A percentile compares a stretch with the other conserved stretches of the same genome.
Evolutionary conservation across 2,888 invertebrate species (phyloP).

Genomic region (Acrobasis consociella): DNA sequence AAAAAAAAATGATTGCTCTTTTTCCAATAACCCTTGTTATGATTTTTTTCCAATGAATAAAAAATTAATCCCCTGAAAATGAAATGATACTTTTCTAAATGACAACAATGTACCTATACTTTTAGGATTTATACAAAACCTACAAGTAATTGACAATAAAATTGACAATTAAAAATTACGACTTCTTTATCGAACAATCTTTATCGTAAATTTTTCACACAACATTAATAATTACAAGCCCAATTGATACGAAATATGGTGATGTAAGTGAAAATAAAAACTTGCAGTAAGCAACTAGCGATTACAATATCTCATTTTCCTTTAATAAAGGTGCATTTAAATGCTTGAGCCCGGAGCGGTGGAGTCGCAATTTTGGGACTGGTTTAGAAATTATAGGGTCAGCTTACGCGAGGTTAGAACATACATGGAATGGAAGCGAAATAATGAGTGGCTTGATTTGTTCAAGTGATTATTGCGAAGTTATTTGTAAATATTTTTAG

Average conservation of each 20-base stretch:
- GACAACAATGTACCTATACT: no score
- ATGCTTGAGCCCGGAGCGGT: constrained; percentile 65
- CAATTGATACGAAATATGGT: neutral
- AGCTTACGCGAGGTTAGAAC: constrained; percentile 56
- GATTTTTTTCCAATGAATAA: no score
- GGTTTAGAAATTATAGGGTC: constrained; percentile 82
- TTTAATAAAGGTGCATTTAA: constrained; percentile 73
- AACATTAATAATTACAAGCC: neutral
- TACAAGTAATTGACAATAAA: no score
- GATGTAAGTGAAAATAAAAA: constrained; percentile 15
- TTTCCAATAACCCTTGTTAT: no score
- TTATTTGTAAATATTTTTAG: neutral
- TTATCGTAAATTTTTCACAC: neutral
- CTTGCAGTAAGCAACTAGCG: constrained; percentile 54
- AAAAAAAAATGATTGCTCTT: no score
- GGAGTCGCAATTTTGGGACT: constrained; percentile 78
- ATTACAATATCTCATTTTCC: constrained; percentile 77
- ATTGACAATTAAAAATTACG: no score
- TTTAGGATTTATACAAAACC: no score
- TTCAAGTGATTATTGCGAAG: neutral
- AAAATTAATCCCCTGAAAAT: no score
- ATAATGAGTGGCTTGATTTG: constrained; percentile 15
- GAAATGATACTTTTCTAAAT: no score
- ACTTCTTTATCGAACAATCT: no score
- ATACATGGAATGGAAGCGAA: constrained; percentile 39